A percentile compares a stretch with the other conserved stretches of the same genome.
These are phyloP conservation scores for Cephalopterus ornatus DNA, from an alignment of 2,113 vertebrate genomes.

Conservation along the genomic window DNA sequence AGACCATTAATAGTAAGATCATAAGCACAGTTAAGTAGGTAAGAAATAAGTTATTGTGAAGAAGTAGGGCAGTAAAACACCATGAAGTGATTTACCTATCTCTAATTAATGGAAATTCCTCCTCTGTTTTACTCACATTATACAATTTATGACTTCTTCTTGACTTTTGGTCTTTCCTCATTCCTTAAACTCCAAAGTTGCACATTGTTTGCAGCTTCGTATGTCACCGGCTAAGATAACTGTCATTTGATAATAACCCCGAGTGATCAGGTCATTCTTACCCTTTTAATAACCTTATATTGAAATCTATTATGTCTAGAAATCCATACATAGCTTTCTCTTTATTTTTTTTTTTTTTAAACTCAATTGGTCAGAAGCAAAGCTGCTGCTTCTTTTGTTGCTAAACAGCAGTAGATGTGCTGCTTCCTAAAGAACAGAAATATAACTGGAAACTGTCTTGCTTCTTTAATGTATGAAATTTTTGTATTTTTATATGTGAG, in stretches of 20 bases:
- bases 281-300: background rate
- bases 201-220: background rate
- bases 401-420: background rate
- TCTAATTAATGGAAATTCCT: background rate
- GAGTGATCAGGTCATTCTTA: background rate
- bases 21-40: background rate
- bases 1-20: background rate
- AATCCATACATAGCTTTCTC: background rate
- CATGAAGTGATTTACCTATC: background rate
- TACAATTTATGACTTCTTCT: background rate
- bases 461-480: background rate
- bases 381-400: background rate
- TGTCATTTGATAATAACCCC: background rate
- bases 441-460: background rate
- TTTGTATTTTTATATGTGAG: background rate
- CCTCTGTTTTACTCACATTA: background rate
- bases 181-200: background rate
- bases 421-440: background rate
- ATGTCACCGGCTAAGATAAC: background rate
- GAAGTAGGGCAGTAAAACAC: background rate
- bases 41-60: background rate
- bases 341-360: background rate
- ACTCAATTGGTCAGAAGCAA: background rate
- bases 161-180: background rate
- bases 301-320: background rate